Evolutionary conservation across 2,113 vertebrate genomes (phyloP).

Genomic region (Paramormyrops kingsleyae): DNA sequence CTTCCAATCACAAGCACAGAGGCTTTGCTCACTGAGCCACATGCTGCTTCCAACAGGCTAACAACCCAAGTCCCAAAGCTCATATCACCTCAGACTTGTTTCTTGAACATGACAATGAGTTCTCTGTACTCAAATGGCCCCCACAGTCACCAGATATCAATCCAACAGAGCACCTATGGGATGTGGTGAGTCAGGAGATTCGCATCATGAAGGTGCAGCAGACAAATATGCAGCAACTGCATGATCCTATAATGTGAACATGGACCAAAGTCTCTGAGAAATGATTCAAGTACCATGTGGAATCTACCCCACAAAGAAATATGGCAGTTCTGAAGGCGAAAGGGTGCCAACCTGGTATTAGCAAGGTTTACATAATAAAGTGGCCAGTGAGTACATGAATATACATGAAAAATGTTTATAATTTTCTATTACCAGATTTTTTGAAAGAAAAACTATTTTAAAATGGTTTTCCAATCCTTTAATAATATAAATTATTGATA

Average conservation of each 20-base stretch:
- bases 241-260: neutral
- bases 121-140: neutral
- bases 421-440: neutral
- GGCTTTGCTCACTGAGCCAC: too few relatives aligned
- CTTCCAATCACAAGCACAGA: too few relatives aligned
- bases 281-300: neutral
- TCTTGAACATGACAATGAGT: neutral
- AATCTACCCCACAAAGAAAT: neutral
- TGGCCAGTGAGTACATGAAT: neutral
- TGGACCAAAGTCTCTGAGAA: neutral
- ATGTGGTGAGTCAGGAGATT: neutral
- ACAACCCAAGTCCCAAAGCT: neutral
- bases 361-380: neutral
- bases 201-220: neutral
- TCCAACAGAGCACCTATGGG: neutral
- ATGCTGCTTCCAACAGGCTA: neutral
- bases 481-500: neutral
- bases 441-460: neutral
- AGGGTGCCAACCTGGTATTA: neutral
- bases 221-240: neutral
- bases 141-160: neutral
- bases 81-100: neutral
- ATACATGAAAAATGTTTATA: neutral
- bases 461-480: neutral
- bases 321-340: neutral